These are phyloP conservation scores for Pristionchus exspectatus DNA, from an alignment of 2,888 invertebrate genomes.

Conservation along the genomic window DNA sequence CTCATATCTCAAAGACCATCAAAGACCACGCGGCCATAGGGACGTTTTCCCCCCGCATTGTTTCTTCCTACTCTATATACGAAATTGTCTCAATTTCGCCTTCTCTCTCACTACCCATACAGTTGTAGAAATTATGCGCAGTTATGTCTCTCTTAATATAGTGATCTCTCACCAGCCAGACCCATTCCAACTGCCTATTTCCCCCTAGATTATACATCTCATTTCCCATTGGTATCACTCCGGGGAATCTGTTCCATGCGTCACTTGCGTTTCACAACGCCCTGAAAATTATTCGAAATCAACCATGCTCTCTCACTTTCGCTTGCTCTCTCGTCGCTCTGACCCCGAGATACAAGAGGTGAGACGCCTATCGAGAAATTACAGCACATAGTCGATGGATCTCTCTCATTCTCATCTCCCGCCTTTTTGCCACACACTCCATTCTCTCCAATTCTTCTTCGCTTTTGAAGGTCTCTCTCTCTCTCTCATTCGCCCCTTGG, in stretches of 20 bases:
- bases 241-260: not conserved
- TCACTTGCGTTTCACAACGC: not conserved
- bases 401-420: not conserved
- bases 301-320: not conserved
- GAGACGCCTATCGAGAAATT: not conserved
- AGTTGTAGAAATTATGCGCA: not conserved
- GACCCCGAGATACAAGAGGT: not conserved
- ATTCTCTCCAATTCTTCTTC: not conserved
- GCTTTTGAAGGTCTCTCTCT: conserved; percentile 29
- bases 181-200: too few species aligned
- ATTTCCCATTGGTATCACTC: not conserved
- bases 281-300: not conserved
- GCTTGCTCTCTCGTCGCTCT: not conserved
- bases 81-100: not conserved
- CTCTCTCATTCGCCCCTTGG: not conserved
- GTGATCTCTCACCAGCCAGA: too few species aligned
- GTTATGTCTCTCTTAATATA: not conserved
- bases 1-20: conserved; percentile 7
- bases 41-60: not conserved
- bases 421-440: conserved; percentile 9
- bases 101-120: not conserved
- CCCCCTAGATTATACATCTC: too few species aligned
- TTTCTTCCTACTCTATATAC: not conserved
- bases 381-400: not conserved
- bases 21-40: not conserved